Evolutionary conservation across 2,113 vertebrate species (phyloP).

Genomic region (Psammodynastes pulverulentus): DNA sequence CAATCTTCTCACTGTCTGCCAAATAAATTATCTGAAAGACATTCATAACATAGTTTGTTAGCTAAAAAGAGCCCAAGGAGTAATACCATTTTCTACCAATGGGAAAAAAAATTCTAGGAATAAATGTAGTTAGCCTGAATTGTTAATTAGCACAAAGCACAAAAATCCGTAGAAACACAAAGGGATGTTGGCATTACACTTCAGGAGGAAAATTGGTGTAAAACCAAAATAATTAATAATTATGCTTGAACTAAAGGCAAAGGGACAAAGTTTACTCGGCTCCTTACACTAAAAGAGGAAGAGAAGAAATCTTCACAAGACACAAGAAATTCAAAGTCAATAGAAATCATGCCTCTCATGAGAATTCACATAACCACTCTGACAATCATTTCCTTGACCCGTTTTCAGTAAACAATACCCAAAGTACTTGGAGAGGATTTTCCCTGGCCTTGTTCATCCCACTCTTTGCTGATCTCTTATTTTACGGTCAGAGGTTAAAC

Average conservation of each 20-base stretch:
- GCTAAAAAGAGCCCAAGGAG: neutral
- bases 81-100: neutral
- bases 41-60: neutral
- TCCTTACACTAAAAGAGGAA: neutral
- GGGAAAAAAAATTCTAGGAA: neutral
- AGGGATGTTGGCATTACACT: neutral
- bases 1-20: slow-evolving; percentile 1
- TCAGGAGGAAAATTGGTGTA: neutral
- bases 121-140: neutral
- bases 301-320: neutral
- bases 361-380: slow-evolving; percentile 55
- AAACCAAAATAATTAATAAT: neutral
- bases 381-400: slow-evolving; percentile 69
- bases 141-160: neutral
- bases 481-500: slow-evolving; percentile 93
- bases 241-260: neutral
- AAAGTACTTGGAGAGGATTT: slow-evolving; percentile 56
- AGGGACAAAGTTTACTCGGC: slow-evolving; percentile 1
- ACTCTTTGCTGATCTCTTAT: slow-evolving; percentile 64
- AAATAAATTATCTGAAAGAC: fast-evolving
- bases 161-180: neutral
- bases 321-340: slow-evolving; percentile 9
- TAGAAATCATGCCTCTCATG: slow-evolving; percentile 37
- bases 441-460: slow-evolving; percentile 58
- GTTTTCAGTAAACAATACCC: slow-evolving; percentile 68